These are phyloP conservation scores for Lithosia quadra DNA, from an alignment of 2,888 invertebrate species.

Conservation along the genomic window DNA sequence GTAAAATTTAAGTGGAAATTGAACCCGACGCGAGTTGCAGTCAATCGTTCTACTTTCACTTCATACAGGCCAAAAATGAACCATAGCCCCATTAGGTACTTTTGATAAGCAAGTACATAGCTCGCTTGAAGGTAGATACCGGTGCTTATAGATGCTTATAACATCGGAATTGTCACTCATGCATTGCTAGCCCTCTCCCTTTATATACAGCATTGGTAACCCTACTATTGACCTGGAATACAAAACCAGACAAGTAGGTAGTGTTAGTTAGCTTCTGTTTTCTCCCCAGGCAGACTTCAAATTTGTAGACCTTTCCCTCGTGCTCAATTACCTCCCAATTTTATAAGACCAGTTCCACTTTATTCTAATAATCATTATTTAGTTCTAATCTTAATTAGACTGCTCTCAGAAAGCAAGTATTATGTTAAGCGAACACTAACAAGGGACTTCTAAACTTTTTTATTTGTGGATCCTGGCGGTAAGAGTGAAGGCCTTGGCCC, in stretches of 20 bases:
- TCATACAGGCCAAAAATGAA: too few relatives aligned
- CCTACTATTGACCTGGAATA: not conserved
- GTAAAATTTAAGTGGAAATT: too few relatives aligned
- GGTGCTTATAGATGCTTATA: too few relatives aligned
- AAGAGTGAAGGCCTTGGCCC: constrained; percentile 39
- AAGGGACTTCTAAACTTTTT: constrained; percentile 35
- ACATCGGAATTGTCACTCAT: too few relatives aligned
- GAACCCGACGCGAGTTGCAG: too few relatives aligned
- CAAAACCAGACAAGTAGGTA: not conserved
- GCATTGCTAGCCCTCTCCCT: too few relatives aligned
- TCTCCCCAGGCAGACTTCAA: not conserved
- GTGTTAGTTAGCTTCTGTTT: not conserved
- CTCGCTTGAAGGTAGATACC: too few relatives aligned
- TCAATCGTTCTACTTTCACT: not conserved
- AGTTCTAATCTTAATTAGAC: constrained; percentile 20
- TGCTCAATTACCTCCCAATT: not conserved
- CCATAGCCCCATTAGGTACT: too few relatives aligned
- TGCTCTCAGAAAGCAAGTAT: constrained; percentile 12
- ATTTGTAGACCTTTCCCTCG: not conserved
- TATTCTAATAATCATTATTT: constrained; percentile 7
- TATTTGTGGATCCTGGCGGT: constrained; percentile 31
- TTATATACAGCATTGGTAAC: too few relatives aligned
- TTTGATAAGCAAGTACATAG: too few relatives aligned
- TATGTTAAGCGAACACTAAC: constrained; percentile 29
- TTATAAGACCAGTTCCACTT: not conserved